Percentiles rank a stretch among this genome's conserved stretches.
Evolutionary conservation across 2,797 vertebrate species (phyloP).

Genomic region (Galagoides demidoff): DNA sequence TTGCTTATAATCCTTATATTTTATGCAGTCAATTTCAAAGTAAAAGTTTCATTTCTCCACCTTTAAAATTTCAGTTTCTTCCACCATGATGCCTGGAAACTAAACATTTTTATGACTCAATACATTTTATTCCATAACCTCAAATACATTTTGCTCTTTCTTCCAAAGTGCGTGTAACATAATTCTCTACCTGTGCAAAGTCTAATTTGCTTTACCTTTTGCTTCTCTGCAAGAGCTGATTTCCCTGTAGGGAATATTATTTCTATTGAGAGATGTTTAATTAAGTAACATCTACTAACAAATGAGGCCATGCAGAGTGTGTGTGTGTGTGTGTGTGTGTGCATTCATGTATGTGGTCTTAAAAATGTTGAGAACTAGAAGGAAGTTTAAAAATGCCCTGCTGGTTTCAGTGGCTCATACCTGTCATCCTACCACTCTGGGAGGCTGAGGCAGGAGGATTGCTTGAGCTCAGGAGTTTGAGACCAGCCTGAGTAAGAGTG

Average conservation of each 20-base stretch:
- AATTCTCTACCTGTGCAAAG: slow-evolving; percentile 44
- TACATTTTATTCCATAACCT: neutral
- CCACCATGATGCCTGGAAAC: neutral
- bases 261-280: slow-evolving; percentile 62
- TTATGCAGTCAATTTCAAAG: neutral
- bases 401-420: too few species aligned
- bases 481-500: too few species aligned
- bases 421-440: too few species aligned
- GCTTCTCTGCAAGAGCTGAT: neutral
- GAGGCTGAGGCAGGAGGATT: too few species aligned
- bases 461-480: too few species aligned
- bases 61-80: neutral
- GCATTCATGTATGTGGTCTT: neutral
- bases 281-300: neutral
- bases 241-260: neutral
- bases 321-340: neutral
- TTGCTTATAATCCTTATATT: neutral
- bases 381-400: neutral
- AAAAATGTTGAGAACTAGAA: neutral
- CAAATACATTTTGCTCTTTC: neutral
- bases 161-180: slow-evolving; percentile 70
- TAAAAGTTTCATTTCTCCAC: neutral
- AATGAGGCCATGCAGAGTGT: neutral
- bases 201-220: slow-evolving; percentile 15
- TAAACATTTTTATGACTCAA: neutral